Evolutionary conservation across 2,888 invertebrate genomes (phyloP), one percentile per base, ranked within the genome.

Genomic region (Cistogaster globosa): DNA sequence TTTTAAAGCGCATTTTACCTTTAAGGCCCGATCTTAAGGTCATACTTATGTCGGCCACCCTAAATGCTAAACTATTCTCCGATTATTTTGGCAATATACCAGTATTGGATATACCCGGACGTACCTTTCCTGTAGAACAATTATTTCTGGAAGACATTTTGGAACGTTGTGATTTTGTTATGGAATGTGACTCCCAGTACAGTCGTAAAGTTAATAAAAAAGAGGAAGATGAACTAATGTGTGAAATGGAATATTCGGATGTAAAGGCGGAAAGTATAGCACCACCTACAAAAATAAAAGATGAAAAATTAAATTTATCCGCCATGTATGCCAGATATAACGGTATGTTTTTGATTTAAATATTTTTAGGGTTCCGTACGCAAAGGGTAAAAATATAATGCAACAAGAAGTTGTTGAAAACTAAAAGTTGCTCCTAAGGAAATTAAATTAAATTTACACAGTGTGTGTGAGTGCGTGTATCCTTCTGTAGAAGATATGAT

Each of bases 21-120:
- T 93, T 95, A 75, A 94, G 97, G 80, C 94, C 94, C 63, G 96
- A 97, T 89, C 92, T 98, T 71, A 97, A 96, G 88, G 93, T 98
- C 0, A 95, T 98, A 89, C 93, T 98, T 8, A 98, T 98, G 98
- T 98, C 98, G 90, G 98, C 98, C 2, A 97, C 98, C 0, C 92
- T 98, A 88, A 98, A 98, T 91, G 95, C 97, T 1, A 94, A 96
- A 45, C 92, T 97, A 77, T 98, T 98, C 91, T 95, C 96, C 1
- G 93, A 95, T 62, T 98, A 98, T 92, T 98, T 98, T 91, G 91
- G 89, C 0, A 94, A 94, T 53, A 95, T 96, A 80, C 97, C 97
- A 2, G 94, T 97, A 60, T 93, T 98, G 84, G 95, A 96, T 89
- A 97, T 97, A 88, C 96, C 97, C 68, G 98, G 96, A 16, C 93